phyloP scores from a whole-genome alignment of 2,888 invertebrate species.

The Salpingus planirostris region DNA sequence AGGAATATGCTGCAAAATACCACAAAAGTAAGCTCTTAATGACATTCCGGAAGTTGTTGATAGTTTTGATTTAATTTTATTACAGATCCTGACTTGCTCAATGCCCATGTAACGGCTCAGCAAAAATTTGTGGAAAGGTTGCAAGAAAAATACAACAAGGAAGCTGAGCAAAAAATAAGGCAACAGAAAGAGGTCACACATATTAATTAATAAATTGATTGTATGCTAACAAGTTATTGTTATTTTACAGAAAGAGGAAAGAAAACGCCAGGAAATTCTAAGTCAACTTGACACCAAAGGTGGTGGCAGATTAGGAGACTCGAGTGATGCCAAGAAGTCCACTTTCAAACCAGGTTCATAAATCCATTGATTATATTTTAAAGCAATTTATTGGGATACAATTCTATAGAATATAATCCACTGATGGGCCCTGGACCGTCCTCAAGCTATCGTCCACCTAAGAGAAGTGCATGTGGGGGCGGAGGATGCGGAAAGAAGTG shows the following conservation, averaged over 20 bases:
- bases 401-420: slow-evolving; percentile 22
- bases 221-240: too few species aligned
- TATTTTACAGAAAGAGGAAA: slow-evolving; percentile 27
- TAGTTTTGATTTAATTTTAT: slow-evolving; percentile 6
- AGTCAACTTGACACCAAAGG: slow-evolving; percentile 5
- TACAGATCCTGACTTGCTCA: slow-evolving; percentile 36
- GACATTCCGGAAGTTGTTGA: slow-evolving; percentile 1
- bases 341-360: slow-evolving; percentile 4
- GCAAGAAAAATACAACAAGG: slow-evolving; percentile 34
- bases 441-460: slow-evolving; percentile 22
- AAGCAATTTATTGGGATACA: too few species aligned
- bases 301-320: slow-evolving; percentile 4
- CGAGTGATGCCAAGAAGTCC: slow-evolving; percentile 3
- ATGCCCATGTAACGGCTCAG: slow-evolving; percentile 26
- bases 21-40: slow-evolving; percentile 39
- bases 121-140: slow-evolving; percentile 34
- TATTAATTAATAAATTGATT: too few species aligned
- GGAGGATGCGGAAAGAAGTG: slow-evolving; percentile 27
- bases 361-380: background rate
- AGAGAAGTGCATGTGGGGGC: slow-evolving; percentile 22
- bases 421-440: slow-evolving; percentile 22
- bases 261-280: slow-evolving; percentile 18
- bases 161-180: slow-evolving; percentile 23
- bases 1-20: slow-evolving; percentile 35
- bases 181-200: slow-evolving; percentile 31